A percentile compares a stretch with the other conserved stretches of the same genome.
Conservation (phyloP, 2,113 vertebrate genomes). For the Malaclemys terrapin region DNA sequence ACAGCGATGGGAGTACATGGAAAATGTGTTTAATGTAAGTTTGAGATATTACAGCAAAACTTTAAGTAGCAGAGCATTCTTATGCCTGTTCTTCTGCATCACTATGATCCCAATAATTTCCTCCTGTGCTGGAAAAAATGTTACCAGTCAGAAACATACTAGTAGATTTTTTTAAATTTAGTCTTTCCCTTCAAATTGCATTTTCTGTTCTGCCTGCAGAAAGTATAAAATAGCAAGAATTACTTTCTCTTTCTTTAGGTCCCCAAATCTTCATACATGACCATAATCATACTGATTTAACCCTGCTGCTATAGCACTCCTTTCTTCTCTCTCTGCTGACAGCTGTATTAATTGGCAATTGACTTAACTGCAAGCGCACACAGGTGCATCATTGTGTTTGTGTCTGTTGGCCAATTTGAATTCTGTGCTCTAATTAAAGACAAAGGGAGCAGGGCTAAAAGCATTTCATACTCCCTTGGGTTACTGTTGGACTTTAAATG, state of each 20-base stretch:
- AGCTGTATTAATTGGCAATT: neutral
- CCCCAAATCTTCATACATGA: neutral
- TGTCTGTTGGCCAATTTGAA: fast-evolving
- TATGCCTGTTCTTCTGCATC: fast-evolving
- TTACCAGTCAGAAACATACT: neutral
- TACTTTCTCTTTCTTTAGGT: fast-evolving
- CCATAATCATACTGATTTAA: neutral
- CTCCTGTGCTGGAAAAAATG: neutral
- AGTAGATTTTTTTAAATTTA: neutral
- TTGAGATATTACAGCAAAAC: neutral
- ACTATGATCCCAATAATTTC: neutral
- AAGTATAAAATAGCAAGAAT: neutral
- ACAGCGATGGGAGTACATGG: neutral
- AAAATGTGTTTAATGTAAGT: fast-evolving
- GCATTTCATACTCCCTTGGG: fast-evolving
- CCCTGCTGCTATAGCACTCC: fast-evolving
- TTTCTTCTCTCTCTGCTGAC: neutral
- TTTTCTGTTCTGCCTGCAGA: neutral
- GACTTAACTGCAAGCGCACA: neutral
- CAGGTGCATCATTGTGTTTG: neutral
- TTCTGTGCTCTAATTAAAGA: fast-evolving
- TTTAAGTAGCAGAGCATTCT: fast-evolving
- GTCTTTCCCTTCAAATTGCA: neutral
- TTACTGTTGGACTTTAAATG: neutral
- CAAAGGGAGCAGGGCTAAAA: neutral